Evolutionary conservation across 2,113 vertebrate species (phyloP).

Genomic region (human (Homo sapiens)): DNA sequence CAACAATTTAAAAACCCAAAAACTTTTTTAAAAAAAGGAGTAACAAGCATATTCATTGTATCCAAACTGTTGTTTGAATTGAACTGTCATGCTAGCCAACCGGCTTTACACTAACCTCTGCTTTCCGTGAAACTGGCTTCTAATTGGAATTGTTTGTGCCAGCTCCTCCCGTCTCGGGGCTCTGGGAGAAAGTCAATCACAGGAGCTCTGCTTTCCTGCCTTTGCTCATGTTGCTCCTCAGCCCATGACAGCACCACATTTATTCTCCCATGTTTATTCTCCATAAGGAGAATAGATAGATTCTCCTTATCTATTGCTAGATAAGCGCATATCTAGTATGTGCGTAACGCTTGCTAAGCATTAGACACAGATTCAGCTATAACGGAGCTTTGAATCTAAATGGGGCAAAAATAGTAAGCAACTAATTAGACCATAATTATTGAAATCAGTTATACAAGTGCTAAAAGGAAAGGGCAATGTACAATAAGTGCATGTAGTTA

Average conservation of each 20-base stretch:
- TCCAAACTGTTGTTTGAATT: fast-evolving
- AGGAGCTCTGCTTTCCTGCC: not conserved
- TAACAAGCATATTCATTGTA: fast-evolving
- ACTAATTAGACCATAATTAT: not conserved
- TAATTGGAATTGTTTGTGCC: not conserved
- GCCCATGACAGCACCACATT: fast-evolving
- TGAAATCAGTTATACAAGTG: not conserved
- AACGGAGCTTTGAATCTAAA: not conserved
- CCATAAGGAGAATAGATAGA: too few species aligned
- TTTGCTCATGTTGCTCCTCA: not conserved
- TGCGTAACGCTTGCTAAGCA: not conserved
- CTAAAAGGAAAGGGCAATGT: not conserved
- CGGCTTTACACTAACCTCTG: not conserved
- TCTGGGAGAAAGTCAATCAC: not conserved
- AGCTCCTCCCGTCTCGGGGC: fast-evolving
- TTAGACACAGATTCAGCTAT: not conserved
- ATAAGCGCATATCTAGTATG: not conserved
- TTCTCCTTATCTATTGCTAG: too few species aligned
- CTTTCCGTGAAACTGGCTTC: not conserved
- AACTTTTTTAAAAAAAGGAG: not conserved
- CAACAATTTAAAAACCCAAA: not conserved
- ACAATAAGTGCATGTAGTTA: too few species aligned
- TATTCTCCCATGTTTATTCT: fast-evolving
- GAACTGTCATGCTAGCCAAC: fast-evolving
- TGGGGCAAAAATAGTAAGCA: not conserved